A percentile compares a stretch with the other conserved stretches of the same genome.
These are phyloP conservation scores for Acrobasis suavella DNA, from an alignment of 2,888 invertebrate species.

Conservation along the genomic window DNA sequence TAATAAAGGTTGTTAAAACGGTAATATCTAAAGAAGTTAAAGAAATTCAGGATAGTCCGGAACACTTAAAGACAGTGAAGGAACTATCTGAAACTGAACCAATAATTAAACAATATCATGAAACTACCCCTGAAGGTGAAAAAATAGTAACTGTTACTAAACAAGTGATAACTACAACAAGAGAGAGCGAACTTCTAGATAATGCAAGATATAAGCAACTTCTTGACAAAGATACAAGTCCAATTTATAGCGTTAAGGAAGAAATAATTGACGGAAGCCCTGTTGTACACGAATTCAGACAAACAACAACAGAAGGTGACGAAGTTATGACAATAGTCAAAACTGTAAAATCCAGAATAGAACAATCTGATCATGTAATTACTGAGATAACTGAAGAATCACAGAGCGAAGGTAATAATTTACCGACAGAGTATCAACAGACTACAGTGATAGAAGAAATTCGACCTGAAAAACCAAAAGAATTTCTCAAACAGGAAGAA, in stretches of 20 bases:
- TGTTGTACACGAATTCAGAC: constrained; percentile 18
- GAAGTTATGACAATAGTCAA: constrained; percentile 20
- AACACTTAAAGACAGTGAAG: constrained; percentile 27
- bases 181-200: constrained; percentile 22
- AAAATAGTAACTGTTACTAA: constrained; percentile 27
- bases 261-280: constrained; percentile 13
- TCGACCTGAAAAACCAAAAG: neutral
- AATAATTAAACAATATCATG: neutral
- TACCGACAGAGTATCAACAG: neutral
- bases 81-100: constrained; percentile 20
- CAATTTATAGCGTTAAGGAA: constrained; percentile 8
- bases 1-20: constrained; percentile 24
- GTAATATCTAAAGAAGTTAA: constrained; percentile 26
- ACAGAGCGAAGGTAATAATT: neutral
- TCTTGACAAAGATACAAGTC: neutral
- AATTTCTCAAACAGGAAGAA: neutral
- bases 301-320: constrained; percentile 15
- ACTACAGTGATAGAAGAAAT: neutral
- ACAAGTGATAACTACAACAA: constrained; percentile 32
- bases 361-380: constrained; percentile 9
- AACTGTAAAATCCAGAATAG: constrained; percentile 13
- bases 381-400: neutral
- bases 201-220: constrained; percentile 1
- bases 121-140: neutral
- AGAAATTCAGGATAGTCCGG: constrained; percentile 18